Percentiles rank a stretch among this genome's conserved stretches.
These are phyloP conservation scores for Siphlonurus alternatus DNA, from an alignment of 2,888 invertebrate species.

Conservation along the genomic window DNA sequence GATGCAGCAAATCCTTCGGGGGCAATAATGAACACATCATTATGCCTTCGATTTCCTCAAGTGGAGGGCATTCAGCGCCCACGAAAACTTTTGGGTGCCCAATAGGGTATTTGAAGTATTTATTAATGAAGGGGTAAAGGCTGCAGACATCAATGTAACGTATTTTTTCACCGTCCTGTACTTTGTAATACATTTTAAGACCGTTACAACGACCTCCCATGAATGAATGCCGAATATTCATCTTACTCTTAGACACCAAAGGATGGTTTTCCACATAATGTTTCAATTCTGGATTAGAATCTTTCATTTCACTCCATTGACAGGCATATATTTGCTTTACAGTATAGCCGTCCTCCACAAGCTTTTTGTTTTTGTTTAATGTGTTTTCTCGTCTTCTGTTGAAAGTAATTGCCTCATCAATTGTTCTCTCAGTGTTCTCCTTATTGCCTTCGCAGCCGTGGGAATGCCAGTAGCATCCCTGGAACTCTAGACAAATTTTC, in stretches of 20 bases:
- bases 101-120: constrained; percentile 1
- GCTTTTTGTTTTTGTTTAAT: too few relatives aligned
- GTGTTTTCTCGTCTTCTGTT: too few relatives aligned
- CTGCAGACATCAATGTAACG: constrained; percentile 18
- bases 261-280: neutral
- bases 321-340: too few relatives aligned
- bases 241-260: neutral
- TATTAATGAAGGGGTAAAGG: constrained; percentile 1
- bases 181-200: neutral
- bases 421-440: too few relatives aligned
- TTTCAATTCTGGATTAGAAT: neutral
- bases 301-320: too few relatives aligned
- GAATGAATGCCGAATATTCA: neutral
- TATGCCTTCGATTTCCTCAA: neutral
- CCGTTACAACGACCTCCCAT: neutral
- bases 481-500: neutral
- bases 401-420: too few relatives aligned
- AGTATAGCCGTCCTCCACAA: too few relatives aligned
- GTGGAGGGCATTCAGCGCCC: neutral
- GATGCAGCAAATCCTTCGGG: constrained; percentile 18
- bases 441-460: too few relatives aligned
- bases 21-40: constrained; percentile 13
- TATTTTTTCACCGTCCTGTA: constrained; percentile 16
- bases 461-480: neutral
- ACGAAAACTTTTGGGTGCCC: constrained; percentile 2